Conservation (phyloP, 2,113 vertebrate species). For the Mandrillus leucophaeus region DNA sequence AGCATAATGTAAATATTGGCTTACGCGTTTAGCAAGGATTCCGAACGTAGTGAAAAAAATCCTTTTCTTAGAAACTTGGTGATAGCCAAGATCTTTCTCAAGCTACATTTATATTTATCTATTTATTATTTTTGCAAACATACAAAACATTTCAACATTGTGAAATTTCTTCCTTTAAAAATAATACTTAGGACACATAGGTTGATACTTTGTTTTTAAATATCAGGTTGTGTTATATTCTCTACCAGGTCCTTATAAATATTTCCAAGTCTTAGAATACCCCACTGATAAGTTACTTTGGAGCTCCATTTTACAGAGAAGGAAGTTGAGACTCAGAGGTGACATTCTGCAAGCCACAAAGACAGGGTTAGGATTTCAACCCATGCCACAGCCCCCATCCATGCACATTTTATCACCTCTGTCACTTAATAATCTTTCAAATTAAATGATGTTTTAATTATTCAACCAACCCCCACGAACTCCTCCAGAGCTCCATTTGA, state of each 20-base stretch:
- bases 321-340: not conserved
- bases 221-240: not conserved
- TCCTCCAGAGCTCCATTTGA: not conserved
- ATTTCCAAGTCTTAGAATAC: not conserved
- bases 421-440: not conserved
- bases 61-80: not conserved
- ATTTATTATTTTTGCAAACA: not conserved
- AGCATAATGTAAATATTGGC: not conserved
- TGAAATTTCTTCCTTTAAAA: not conserved
- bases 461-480: not conserved
- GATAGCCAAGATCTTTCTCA: not conserved
- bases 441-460: conserved; percentile 15
- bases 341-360: not conserved
- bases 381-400: not conserved
- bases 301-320: not conserved
- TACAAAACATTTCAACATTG: not conserved
- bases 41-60: not conserved
- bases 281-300: conserved; percentile 36
- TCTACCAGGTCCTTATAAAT: not conserved
- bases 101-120: not conserved
- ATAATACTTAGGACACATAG: not conserved
- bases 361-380: not conserved
- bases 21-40: not conserved
- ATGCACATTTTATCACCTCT: not conserved
- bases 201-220: not conserved